Evolutionary conservation across 2,797 vertebrate genomes (phyloP), one percentile per base, ranked within the genome.

Genomic region (Anguilla anguilla): DNA sequence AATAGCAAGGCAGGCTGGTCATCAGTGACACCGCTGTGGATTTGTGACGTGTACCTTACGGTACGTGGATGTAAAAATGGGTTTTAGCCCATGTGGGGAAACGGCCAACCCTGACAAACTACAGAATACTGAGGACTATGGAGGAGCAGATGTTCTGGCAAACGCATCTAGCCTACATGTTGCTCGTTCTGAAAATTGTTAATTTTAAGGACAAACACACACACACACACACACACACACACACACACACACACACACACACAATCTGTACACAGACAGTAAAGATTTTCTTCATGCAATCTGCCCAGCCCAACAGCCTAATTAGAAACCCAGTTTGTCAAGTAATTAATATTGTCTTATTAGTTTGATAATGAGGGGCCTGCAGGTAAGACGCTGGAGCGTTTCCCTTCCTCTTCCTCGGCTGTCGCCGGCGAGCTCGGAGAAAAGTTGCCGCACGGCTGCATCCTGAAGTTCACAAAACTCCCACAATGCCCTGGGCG

Each of bases 271-370:
- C 69, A 59, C 85, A 86, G 25, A 85, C 57, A 87, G 39, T 3
- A 46, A 81, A 81, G 6, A 15, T 43, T 46, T 92, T 92, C 90
- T 88, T 90, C 93, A 93, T 91, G 88, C 89, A 72, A 90, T 93
- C 93, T 93, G 90, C 90, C 92, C 94, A 94, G 91, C 94, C 94
- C 94, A 96, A 95, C 95, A 93, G 93, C 92, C 91, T 94, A 95
- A 94, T 94, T 94, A 94, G 94, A 95, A 93, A 93, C 90, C 91
- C 90, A 93, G 90, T 93, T 94, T 94, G 94, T 96, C 94, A 93
- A 93, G 94, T 94, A 96, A 96, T 96, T 96, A 96, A 94, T 93
- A 96, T 94, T 93, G 93, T 95, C 94, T 96, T 95, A 95, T 95
- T 96, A 95, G 95, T 93, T 92, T 92, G 93, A 94, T 96, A 95